Base-by-base conservation (phyloP, 2,888 invertebrate genomes). In the Apotomis betuletana region DNA sequence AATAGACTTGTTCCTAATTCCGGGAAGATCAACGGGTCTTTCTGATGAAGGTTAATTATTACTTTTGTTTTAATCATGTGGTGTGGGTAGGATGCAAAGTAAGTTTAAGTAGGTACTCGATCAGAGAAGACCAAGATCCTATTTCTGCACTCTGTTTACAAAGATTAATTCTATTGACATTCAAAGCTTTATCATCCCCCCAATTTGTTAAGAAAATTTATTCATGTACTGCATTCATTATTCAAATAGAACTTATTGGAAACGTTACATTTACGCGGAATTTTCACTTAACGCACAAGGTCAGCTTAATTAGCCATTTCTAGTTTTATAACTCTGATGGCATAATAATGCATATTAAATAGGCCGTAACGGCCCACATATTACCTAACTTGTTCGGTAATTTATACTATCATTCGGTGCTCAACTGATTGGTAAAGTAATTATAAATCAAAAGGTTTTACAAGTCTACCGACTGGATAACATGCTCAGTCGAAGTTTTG, bases 281-380 rank as follows among this genome's bases (percentile, higher is more conserved):
- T 69, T 63, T 63, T 69, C 44, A 13, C n/a, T 46, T 5, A 60
- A 5, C 65, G n/a, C 44, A n/a, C 52, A 67, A 71, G 67, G 67
- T 71, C 57, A 51, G 1, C 6, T 57, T 67, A 71, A 67, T 71
- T 61, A 71, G 41, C 57, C 49, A 71, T 71, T 67, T 67, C 71
- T 71, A 44, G 61, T 67, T 67, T 67, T 67, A 71, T 44, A 57
- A 60, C 49, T 49, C 49, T 67, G 61, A 71, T 71, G 67, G 41
- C 61, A 71, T 57, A 67, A 61, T 71, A 71, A 71, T 71, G 61
- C 55, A 67, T 71, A 62, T 67, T 62, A 62, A 71, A 71, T 71
- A 71, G 67, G 61, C 57, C 67, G 67, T 62, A 57, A 62, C 67
- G 67, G 57, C 71, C 49, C 5, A 61, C 67, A 51, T 61, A 36